Conservation (phyloP, 2,797 vertebrate species). For the Sylvia borin region DNA sequence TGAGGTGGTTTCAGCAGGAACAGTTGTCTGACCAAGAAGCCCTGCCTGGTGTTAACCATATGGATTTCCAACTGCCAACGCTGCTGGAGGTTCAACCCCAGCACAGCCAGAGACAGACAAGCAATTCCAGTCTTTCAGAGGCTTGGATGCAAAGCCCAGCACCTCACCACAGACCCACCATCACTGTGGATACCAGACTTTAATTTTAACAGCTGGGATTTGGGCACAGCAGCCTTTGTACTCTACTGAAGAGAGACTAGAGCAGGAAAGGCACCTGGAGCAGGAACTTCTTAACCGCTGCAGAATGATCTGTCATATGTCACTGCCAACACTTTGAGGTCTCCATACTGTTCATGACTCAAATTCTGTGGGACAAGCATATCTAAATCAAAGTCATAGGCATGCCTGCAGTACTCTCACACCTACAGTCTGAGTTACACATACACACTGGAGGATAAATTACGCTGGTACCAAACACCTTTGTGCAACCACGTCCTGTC, state of each 20-base stretch:
- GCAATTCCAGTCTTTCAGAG: background rate
- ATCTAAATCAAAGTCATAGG: background rate
- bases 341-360: background rate
- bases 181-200: background rate
- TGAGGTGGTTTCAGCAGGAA: background rate
- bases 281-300: background rate
- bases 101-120: background rate
- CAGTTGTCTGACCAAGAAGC: background rate
- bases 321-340: background rate
- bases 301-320: background rate
- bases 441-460: background rate
- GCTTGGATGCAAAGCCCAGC: background rate
- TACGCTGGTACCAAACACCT: background rate
- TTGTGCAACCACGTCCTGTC: background rate
- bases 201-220: background rate
- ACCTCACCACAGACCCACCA: background rate
- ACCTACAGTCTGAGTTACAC: background rate
- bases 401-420: background rate
- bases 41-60: background rate
- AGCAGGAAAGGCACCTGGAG: background rate
- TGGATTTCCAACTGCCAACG: background rate
- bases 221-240: background rate
- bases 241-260: background rate
- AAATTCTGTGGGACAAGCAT: background rate
- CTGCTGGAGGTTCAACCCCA: background rate